phyloP scores from a whole-genome alignment of 2,113 vertebrate genomes.

The Petaurus breviceps region DNA sequence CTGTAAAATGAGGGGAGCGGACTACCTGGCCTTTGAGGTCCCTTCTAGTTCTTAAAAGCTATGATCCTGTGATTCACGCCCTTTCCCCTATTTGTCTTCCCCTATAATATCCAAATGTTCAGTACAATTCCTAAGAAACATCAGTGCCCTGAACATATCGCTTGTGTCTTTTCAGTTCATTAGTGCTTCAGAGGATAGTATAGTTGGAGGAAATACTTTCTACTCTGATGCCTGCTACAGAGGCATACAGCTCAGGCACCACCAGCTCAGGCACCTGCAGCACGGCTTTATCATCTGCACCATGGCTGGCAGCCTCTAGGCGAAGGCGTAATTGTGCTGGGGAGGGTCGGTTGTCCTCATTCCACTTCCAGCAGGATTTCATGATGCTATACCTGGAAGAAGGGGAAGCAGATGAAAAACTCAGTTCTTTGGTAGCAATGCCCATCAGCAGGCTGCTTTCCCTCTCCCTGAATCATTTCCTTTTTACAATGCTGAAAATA shows the following conservation, averaged over 20 bases:
- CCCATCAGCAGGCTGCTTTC: neutral
- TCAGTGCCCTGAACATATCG: neutral
- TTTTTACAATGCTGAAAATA: neutral
- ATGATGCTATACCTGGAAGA: conserved; percentile 89
- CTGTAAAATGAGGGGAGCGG: neutral
- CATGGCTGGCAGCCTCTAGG: conserved; percentile 84
- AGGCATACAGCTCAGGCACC: conserved; percentile 83
- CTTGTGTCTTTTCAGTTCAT: neutral
- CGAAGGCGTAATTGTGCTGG: conserved; percentile 83
- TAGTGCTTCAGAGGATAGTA: conserved; percentile 78
- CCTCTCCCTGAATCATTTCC: neutral
- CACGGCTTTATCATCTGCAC: conserved; percentile 86
- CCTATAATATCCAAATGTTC: conserved; percentile 20
- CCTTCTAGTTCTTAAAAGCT: neutral
- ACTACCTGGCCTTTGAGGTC: neutral
- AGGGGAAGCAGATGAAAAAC: neutral
- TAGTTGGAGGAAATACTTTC: conserved; percentile 73
- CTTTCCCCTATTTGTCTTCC: neutral
- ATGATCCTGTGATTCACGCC: neutral
- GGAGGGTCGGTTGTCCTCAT: conserved; percentile 83
- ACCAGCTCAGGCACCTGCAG: conserved; percentile 87
- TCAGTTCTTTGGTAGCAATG: neutral
- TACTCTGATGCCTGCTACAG: conserved; percentile 78
- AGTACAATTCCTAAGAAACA: conserved; percentile 29
- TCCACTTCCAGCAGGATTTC: conserved; percentile 93